Evolutionary conservation across 2,113 vertebrate genomes (phyloP).

Genomic region (Mesitornis unicolor): DNA sequence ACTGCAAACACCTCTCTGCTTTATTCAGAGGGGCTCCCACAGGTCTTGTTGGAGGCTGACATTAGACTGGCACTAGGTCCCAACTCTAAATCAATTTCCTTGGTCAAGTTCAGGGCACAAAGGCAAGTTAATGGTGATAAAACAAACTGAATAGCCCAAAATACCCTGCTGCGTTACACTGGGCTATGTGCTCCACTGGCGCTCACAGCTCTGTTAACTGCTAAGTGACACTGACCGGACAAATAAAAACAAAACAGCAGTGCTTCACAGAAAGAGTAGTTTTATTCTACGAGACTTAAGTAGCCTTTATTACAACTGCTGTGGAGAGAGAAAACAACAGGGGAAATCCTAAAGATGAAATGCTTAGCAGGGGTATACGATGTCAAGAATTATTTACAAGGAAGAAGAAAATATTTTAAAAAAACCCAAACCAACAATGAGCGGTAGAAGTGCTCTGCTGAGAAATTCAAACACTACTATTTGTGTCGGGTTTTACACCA

Average conservation of each 20-base stretch:
- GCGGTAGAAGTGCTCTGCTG: background rate
- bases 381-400: background rate
- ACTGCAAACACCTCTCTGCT: background rate
- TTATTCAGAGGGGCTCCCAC: background rate
- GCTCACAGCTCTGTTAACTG: background rate
- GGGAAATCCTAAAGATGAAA: background rate
- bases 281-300: background rate
- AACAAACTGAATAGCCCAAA: background rate
- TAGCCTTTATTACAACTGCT: background rate
- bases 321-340: background rate
- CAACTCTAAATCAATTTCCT: background rate
- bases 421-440: background rate
- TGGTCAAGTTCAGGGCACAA: background rate
- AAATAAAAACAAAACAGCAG: background rate
- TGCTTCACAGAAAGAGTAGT: background rate
- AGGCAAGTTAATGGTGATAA: background rate
- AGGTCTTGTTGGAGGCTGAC: background rate
- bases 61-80: background rate
- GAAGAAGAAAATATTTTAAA: background rate
- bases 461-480: background rate
- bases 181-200: rapidly evolving
- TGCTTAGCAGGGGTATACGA: background rate
- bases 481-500: background rate
- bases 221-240: background rate
- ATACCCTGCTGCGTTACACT: background rate